A percentile compares a stretch with the other conserved stretches of the same genome.
Conservation (phyloP, 2,113 vertebrate species). For the Corydoras sp. region DNA sequence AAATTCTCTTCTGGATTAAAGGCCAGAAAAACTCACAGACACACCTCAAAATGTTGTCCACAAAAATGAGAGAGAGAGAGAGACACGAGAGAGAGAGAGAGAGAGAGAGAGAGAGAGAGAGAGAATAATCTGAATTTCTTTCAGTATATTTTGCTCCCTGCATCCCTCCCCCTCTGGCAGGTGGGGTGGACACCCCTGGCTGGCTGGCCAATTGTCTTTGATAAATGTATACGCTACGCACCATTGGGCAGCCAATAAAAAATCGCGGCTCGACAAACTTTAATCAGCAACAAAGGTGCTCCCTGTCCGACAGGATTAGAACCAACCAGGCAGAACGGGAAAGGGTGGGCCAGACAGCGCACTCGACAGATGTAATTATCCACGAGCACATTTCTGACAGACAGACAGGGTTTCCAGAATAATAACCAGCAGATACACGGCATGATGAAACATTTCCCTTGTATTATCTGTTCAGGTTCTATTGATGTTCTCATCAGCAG, state of each 20-base stretch:
- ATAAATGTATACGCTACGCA: slow-evolving; percentile 70
- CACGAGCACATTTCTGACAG: slow-evolving; percentile 22
- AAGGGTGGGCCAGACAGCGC: slow-evolving; percentile 10
- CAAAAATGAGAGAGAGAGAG: too few species aligned
- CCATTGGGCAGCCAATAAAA: slow-evolving; percentile 71
- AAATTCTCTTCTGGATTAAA: too few species aligned
- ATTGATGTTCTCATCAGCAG: too few species aligned
- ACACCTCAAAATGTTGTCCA: too few species aligned
- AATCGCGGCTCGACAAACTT: slow-evolving; percentile 58
- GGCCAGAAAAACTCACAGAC: too few species aligned
- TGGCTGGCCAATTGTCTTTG: slow-evolving; percentile 56
- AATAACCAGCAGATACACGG: slow-evolving; percentile 10
- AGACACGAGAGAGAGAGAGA: too few species aligned
- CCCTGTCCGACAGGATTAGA: slow-evolving; percentile 39
- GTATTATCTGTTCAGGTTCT: background rate
- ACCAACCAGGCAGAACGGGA: slow-evolving; percentile 46
- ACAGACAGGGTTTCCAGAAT: slow-evolving; percentile 22
- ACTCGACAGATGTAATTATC: slow-evolving; percentile 28
- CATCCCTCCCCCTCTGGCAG: slow-evolving; percentile 52
- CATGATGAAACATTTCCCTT: background rate
- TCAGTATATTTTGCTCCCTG: background rate
- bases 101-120: too few species aligned
- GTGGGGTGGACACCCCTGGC: slow-evolving; percentile 48
- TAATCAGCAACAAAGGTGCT: slow-evolving; percentile 59
- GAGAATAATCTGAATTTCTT: too few species aligned